Evolutionary conservation across 2,113 vertebrate species (phyloP).

Genomic region (Polypterus senegalus): DNA sequence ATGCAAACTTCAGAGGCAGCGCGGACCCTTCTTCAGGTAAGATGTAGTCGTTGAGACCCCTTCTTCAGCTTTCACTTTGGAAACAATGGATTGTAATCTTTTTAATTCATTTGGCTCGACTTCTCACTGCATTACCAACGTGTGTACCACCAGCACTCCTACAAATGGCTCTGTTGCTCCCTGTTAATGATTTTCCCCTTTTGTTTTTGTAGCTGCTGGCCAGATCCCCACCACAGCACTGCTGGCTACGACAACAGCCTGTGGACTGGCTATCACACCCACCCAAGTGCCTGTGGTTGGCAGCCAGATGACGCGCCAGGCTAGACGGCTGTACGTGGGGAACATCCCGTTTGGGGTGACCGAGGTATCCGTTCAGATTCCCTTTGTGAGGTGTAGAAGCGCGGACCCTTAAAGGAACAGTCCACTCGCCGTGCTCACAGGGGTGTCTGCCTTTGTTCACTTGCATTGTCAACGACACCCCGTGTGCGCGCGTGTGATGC

Average conservation of each 20-base stretch:
- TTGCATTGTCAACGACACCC: neutral
- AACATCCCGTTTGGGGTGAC: constrained; percentile 56
- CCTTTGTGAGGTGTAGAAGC: neutral
- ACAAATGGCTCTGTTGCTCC: neutral
- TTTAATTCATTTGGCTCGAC: neutral
- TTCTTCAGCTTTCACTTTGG: constrained; percentile 8
- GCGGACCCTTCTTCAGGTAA: no score
- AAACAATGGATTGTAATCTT: constrained; percentile 1
- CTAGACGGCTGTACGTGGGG: constrained; percentile 53
- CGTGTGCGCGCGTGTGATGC: neutral
- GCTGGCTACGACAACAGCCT: constrained; percentile 37
- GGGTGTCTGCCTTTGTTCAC: neutral
- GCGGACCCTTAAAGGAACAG: neutral
- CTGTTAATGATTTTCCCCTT: neutral
- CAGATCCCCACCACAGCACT: constrained; percentile 34
- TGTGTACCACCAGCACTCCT: neutral
- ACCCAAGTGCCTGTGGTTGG: constrained; percentile 46
- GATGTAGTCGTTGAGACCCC: neutral
- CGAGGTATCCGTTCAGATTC: constrained; percentile 25
- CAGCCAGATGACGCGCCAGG: constrained; percentile 57
- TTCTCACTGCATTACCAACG: neutral
- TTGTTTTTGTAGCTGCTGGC: constrained; percentile 13
- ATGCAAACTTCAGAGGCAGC: no score
- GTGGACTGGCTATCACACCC: constrained; percentile 36
- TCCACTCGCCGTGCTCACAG: neutral